Evolutionary conservation across 1,140 invertebrate genomes (phyloP), one percentile per base, ranked within the genome.

Genomic region (Cydia strobilella): DNA sequence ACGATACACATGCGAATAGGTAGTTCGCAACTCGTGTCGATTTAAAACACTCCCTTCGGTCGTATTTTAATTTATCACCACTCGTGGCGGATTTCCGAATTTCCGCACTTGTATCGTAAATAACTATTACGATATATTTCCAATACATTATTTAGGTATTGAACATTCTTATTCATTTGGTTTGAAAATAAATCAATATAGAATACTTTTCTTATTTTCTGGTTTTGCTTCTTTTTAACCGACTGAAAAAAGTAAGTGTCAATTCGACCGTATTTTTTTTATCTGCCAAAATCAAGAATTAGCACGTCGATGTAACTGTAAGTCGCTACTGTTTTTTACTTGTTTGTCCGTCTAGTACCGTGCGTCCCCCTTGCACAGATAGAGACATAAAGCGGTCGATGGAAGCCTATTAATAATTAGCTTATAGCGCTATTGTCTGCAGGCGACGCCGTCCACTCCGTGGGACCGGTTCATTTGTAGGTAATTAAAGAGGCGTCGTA

Each of bases 381-480:
- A n/a, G 2, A 42, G 65, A n/a, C 31, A 69, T 69, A 69, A 69
- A 35, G 65, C 27, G 65, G 65, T 69, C 27, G 65, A 69, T 35
- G 65, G 65, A 69, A 69, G 65, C 35, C 27, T 23, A 35, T 69
- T 69, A 69, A 69, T 69, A 69, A 69, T 69, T 69, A 69, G 27
- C 65, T 69, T 69, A 69, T 69, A 39, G 65, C 31, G 65, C 65
- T 69, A 69, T 69, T 69, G 65, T 69, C 65, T 69, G 65, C 27
- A 10, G 65, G 27, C 27, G 31, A n/a, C 27, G 25, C 3, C 25
- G 65, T 69, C 65, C 65, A 69, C 65, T 35, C 65, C 27, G 65
- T 69, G 65, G 65, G 65, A 69, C 65, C 65, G 65, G 65, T 69
- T 69, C 65, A 69, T 69, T 69, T 69, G 65, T 69, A 69, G n/a